Conservation (phyloP, 2,797 vertebrate species). For the Hippoglossus hippoglossus region DNA sequence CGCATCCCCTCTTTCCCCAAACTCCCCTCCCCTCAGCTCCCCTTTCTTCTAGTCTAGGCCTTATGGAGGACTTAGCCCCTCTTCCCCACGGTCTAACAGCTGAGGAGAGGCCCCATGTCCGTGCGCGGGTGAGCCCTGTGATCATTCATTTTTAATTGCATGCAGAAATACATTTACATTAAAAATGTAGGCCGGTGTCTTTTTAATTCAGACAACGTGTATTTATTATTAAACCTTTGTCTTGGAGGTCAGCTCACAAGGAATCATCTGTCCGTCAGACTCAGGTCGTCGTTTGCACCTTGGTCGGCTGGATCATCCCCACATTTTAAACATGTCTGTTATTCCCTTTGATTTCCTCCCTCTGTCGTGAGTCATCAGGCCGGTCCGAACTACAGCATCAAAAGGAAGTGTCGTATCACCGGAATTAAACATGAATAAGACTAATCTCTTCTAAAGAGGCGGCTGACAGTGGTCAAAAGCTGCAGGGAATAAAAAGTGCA, state of each 20-base stretch:
- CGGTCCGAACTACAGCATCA: slow-evolving; percentile 55
- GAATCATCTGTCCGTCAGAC: slow-evolving; percentile 80
- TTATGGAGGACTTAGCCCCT: slow-evolving; percentile 30
- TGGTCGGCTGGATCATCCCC: slow-evolving; percentile 50
- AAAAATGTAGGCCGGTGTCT: slow-evolving; percentile 86
- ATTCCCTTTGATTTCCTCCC: slow-evolving; percentile 80
- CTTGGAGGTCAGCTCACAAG: slow-evolving; percentile 83
- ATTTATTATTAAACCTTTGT: slow-evolving; percentile 88
- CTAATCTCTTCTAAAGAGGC: slow-evolving; percentile 51
- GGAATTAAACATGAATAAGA: slow-evolving; percentile 61
- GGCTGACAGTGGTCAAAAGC: slow-evolving; percentile 51
- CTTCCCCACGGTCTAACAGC: slow-evolving; percentile 61
- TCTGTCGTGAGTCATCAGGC: slow-evolving; percentile 65
- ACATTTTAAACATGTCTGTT: slow-evolving; percentile 65
- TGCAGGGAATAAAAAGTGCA: slow-evolving; percentile 42
- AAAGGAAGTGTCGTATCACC: slow-evolving; percentile 47
- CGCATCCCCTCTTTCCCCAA: slow-evolving; percentile 33
- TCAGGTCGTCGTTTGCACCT: slow-evolving; percentile 54
- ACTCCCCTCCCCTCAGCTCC: slow-evolving; percentile 18
- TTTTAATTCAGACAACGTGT: slow-evolving; percentile 86
- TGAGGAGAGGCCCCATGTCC: slow-evolving; percentile 39
- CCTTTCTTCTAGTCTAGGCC: slow-evolving; percentile 33
- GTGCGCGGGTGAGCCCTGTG: slow-evolving; percentile 59
- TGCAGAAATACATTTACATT: slow-evolving; percentile 87
- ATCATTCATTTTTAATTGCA: slow-evolving; percentile 87